These are phyloP conservation scores for Remorina albescens DNA, from an alignment of 2,797 vertebrate genomes.

Conservation along the genomic window DNA sequence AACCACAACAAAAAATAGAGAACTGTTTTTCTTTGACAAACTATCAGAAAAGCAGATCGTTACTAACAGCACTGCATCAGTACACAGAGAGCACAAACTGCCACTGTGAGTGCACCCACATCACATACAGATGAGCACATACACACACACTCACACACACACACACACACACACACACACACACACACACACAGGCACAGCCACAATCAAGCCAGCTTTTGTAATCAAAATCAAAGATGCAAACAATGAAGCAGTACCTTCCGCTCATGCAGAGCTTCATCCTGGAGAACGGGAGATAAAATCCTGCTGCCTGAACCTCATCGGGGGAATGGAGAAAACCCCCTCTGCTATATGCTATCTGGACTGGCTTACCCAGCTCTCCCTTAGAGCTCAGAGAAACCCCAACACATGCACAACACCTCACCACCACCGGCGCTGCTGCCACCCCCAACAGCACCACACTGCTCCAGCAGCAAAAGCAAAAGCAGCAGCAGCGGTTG, in stretches of 20 bases:
- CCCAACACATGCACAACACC: constrained; percentile 65
- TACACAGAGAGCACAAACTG: constrained; percentile 40
- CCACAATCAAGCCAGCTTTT: constrained; percentile 50
- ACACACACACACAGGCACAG: constrained; percentile 21
- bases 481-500: constrained; percentile 53
- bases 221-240: constrained; percentile 63
- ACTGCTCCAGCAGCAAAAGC: constrained; percentile 39
- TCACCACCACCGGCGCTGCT: constrained; percentile 20
- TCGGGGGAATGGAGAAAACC: constrained; percentile 56
- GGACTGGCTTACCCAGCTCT: constrained; percentile 72
- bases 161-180: constrained; percentile 38
- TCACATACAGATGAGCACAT: constrained; percentile 55
- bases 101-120: constrained; percentile 50
- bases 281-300: constrained; percentile 65
- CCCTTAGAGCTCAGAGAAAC: constrained; percentile 71
- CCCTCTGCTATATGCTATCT: constrained; percentile 57
- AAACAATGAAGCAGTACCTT: constrained; percentile 75
- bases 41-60: constrained; percentile 46
- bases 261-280: constrained; percentile 81
- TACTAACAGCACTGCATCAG: constrained; percentile 51
- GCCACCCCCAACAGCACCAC: constrained; percentile 48
- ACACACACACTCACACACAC: constrained; percentile 37
- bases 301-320: constrained; percentile 63
- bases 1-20: not conserved
- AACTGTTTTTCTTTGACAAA: constrained; percentile 57